A percentile compares a stretch with the other conserved stretches of the same genome.
Evolutionary conservation across 2,888 invertebrate genomes (phyloP).

Genomic region (Lomographa bimaculata): DNA sequence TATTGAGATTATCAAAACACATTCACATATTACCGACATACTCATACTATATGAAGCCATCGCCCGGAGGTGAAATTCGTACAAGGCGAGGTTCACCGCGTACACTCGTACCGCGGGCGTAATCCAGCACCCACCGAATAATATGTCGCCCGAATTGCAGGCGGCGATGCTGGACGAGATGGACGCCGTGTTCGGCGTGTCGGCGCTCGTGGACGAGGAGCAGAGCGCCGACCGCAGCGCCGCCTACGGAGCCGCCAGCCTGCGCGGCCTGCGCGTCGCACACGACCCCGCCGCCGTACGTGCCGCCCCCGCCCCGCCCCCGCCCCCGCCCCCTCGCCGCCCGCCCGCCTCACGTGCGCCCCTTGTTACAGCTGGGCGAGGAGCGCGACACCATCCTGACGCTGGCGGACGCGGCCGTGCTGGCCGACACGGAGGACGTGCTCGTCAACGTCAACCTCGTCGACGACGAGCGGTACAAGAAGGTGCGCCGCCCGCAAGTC

Average conservation of each 20-base stretch:
- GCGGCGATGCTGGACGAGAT: slow-evolving; percentile 97
- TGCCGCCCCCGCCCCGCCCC: slow-evolving; percentile 4
- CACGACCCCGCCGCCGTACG: slow-evolving; percentile 87
- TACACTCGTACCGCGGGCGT: too few species aligned
- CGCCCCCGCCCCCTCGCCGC: background rate
- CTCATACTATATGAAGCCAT: too few species aligned
- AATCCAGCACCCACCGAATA: too few species aligned
- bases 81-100: too few species aligned
- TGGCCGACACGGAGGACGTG: slow-evolving; percentile 93
- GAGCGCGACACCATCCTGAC: slow-evolving; percentile 95
- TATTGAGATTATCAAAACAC: too few species aligned
- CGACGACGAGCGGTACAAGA: slow-evolving; percentile 92
- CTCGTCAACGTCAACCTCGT: slow-evolving; percentile 95
- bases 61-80: too few species aligned
- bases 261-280: slow-evolving; percentile 87
- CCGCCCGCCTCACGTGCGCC: too few species aligned
- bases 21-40: too few species aligned
- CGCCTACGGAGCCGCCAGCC: slow-evolving; percentile 89
- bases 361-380: slow-evolving; percentile 81
- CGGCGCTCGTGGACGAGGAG: slow-evolving; percentile 91
- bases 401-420: slow-evolving; percentile 94
- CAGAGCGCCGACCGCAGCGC: slow-evolving; percentile 68
- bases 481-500: slow-evolving; percentile 79
- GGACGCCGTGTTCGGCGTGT: slow-evolving; percentile 96
- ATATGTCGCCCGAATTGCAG: too few species aligned